Evolutionary conservation across 2,888 invertebrate species (phyloP), one percentile per base, ranked within the genome.

Genomic region (Peribatodes rhomboidaria): DNA sequence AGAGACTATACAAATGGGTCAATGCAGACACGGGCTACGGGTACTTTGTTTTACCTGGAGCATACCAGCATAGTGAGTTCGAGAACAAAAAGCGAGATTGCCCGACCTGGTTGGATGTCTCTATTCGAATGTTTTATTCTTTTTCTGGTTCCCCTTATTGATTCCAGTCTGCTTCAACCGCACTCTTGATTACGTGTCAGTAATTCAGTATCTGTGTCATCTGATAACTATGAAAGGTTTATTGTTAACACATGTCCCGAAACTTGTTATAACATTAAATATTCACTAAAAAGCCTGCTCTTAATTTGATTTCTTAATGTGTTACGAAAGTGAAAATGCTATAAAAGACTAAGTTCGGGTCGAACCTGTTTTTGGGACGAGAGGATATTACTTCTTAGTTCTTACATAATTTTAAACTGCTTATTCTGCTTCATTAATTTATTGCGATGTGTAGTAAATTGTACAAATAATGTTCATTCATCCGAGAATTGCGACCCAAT

Each of bases 281-380:
- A 41, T 55, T 62, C 63, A 61, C 64, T n/a, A n/a, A 55, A 65
- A 50, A 55, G 42, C 42, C 35, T 39, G 57, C 46, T 55, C 59
- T 52, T 55, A 60, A 67, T 65, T 58, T 55, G 61, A 63, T 68
- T 61, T 52, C 64, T 54, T 64, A 68, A 72, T 64, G 18, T 63
- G 33, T 69, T 71, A 65, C 65, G 69, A 70, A 69, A 68, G 67
- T 68, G 61, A 65, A 65, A 68, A 65, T 61, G 31, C 52, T 42
- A 56, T 54, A 65, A 69, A 41, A 59, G 65, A 64, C 61, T 64
- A 67, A 52, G 65, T 69, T 67, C 61, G 49, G 57, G 49, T 69
- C 68, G 67, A 67, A 71, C 73, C 73, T 64, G 73, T 71, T 71
- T 65, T 67, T 68, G 65, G 69, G 62, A 65, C 71, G 67, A 71